A percentile compares a stretch with the other conserved stretches of the same genome.
phyloP scores from a whole-genome alignment of 1,140 invertebrate species.

The Ooceraea biroi region DNA sequence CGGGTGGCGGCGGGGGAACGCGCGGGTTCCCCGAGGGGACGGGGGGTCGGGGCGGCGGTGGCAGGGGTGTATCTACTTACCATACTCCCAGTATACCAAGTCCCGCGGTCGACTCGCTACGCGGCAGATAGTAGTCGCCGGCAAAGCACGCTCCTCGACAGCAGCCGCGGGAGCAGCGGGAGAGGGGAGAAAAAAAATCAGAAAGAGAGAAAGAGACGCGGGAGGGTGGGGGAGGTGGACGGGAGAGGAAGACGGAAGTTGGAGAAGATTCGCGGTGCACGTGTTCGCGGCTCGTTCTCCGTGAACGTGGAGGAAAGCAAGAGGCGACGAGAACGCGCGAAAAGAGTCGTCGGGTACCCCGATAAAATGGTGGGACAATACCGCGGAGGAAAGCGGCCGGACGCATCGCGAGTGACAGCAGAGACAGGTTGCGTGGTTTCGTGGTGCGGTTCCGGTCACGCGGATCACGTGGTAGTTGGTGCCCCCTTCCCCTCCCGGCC shows the following conservation, averaged over 20 bases:
- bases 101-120: slow-evolving; percentile 80
- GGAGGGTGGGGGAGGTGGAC: slow-evolving; percentile 21
- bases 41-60: slow-evolving; percentile 72
- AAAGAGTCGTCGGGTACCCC: not conserved
- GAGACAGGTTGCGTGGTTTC: slow-evolving; percentile 73
- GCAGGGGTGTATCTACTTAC: slow-evolving; percentile 85
- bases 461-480: slow-evolving; percentile 76
- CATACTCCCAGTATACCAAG: slow-evolving; percentile 84
- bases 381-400: slow-evolving; percentile 53
- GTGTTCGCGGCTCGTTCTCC: slow-evolving; percentile 12
- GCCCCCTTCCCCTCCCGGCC: slow-evolving; percentile 24
- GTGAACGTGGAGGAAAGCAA: not conserved
- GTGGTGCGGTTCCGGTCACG: slow-evolving; percentile 78
- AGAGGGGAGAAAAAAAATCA: slow-evolving; percentile 24
- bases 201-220: slow-evolving; percentile 35
- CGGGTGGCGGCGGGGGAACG: slow-evolving; percentile 57
- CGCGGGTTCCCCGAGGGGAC: slow-evolving; percentile 68
- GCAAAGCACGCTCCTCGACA: slow-evolving; percentile 75
- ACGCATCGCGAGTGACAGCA: slow-evolving; percentile 51
- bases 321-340: slow-evolving; percentile 11
- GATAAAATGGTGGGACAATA: not conserved
- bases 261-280: slow-evolving; percentile 45
- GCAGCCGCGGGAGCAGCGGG: slow-evolving; percentile 43
- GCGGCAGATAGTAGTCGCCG: slow-evolving; percentile 82
- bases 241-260: slow-evolving; percentile 13